These are phyloP conservation scores for Cochlearius cochlearius DNA, from an alignment of 2,113 vertebrate species.

Conservation along the genomic window DNA sequence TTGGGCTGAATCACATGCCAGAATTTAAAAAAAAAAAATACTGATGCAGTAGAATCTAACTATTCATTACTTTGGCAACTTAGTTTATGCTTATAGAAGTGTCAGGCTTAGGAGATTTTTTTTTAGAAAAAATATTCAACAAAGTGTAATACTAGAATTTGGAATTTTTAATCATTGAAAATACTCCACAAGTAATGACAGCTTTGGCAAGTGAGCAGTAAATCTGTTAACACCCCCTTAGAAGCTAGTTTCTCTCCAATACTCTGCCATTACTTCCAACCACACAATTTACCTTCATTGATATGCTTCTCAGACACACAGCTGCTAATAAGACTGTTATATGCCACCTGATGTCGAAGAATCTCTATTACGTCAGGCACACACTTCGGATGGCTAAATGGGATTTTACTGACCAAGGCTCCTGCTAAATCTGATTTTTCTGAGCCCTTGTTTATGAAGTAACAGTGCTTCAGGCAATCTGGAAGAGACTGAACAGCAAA, in stretches of 20 bases:
- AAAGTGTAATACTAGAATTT: neutral
- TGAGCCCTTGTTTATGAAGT: constrained; percentile 56
- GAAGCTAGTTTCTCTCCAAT: neutral
- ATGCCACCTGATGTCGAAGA: constrained; percentile 78
- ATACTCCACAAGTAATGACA: neutral
- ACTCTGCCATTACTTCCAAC: neutral
- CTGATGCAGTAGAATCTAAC: neutral
- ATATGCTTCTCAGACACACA: constrained; percentile 52
- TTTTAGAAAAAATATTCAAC: neutral
- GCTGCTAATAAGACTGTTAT: constrained; percentile 80
- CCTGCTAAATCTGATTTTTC: constrained; percentile 55
- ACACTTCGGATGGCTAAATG: constrained; percentile 79
- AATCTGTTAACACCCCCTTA: neutral
- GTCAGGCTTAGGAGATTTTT: neutral
- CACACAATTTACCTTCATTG: constrained; percentile 58
- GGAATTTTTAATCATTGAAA: neutral
- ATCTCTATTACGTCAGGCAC: constrained; percentile 77
- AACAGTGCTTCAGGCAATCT: constrained; percentile 72
- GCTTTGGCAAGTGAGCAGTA: neutral
- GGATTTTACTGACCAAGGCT: constrained; percentile 70
- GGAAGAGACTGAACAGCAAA: constrained; percentile 73
- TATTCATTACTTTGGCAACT: neutral
- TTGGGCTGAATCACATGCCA: neutral
- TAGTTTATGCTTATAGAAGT: neutral
- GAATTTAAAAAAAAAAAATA: neutral